Conservation (phyloP, 2,797 vertebrate species). For the Anguilla anguilla region DNA sequence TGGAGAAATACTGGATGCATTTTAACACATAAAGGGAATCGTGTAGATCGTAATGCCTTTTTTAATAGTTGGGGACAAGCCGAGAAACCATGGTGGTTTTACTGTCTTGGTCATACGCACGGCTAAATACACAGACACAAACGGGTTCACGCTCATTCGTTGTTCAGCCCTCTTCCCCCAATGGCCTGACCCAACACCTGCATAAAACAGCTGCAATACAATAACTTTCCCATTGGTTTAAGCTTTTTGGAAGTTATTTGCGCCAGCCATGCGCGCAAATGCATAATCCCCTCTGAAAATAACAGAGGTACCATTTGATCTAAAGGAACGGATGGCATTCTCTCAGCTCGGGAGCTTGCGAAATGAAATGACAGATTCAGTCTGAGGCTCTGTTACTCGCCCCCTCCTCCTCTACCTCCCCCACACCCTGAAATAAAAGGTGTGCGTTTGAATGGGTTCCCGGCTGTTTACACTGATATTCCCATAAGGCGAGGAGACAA, state of each 20-base stretch:
- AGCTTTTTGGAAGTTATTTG: neutral
- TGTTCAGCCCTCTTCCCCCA: neutral
- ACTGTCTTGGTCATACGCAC: neutral
- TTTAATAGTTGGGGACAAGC: neutral
- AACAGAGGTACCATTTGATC: neutral
- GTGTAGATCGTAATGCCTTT: neutral
- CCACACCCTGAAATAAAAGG: neutral
- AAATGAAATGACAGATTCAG: neutral
- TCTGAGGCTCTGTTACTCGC: neutral
- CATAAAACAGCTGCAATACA: neutral
- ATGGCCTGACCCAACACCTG: neutral
- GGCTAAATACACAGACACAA: neutral
- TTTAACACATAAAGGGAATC: neutral
- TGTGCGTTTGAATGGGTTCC: slow-evolving; percentile 6
- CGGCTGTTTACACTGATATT: slow-evolving; percentile 10
- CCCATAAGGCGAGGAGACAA: slow-evolving; percentile 3
- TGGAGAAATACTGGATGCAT: neutral
- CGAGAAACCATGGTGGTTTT: neutral
- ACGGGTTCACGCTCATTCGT: neutral
- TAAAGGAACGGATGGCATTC: neutral
- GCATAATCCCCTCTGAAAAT: neutral
- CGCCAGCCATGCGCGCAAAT: neutral
- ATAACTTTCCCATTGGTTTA: neutral
- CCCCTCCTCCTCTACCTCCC: neutral
- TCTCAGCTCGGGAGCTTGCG: neutral